Base-by-base conservation (phyloP, 2,113 vertebrate species). In the Strigops habroptila region DNA sequence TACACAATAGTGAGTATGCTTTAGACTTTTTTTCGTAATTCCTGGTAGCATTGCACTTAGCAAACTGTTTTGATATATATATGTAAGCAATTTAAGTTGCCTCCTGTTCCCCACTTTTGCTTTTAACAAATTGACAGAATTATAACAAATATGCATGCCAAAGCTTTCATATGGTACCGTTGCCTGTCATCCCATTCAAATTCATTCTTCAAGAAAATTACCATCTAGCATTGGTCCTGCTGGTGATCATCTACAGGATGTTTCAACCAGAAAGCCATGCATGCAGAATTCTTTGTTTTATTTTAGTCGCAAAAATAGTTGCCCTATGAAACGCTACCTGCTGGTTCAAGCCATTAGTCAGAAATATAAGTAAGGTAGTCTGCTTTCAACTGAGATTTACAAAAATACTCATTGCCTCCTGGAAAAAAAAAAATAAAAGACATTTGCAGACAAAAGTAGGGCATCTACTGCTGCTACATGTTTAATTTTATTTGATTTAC, bases 401-500 rank as follows among this genome's bases (percentile, higher is more conserved):
- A 86, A 57, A 93, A 85, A 80, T 49, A 48, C 17, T 95, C 22
- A 22, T 41, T 63, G 67, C 59, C n/a, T 90, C 44, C 49, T 63
- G 33, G 24, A 52, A 9, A 16, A 39, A 67, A 84, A 88, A 79
- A 48, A 53, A 65, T 71, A 73, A 82, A 88, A 89, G 17, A 74
- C 51, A 46, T 70, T 84, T 81, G 73, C 69, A 86, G 91, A 68
- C 77, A 80, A 91, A 94, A 90, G 63, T 93, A 95, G 95, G 90
- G 37, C 90, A 96, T 86, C 86, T 85, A 87, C 75, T 86, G 89
- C 91, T 93, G 55, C 39, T 89, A 67, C 86, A 63, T 95, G 86
- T 94, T 92, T 95, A 64, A 92, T 96, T 94, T 94, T 93, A 88
- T 96, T 97, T 94, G 77, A 89, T 92, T 95, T 93, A 86, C 88